Evolutionary conservation across 2,797 vertebrate species (phyloP).

Genomic region (Artibeus lituratus): DNA sequence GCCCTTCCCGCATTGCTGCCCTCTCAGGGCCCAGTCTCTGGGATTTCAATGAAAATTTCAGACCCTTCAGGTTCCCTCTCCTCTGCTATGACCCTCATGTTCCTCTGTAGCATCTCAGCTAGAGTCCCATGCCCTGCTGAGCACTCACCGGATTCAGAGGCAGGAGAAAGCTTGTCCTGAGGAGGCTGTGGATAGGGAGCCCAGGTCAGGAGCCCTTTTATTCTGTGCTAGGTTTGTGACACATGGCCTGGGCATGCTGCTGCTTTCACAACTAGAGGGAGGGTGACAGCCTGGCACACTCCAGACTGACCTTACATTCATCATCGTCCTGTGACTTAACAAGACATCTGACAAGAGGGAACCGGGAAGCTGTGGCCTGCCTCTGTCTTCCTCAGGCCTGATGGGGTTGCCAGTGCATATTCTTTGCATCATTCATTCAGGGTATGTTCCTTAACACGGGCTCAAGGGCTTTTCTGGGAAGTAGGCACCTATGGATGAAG

Average conservation of each 20-base stretch:
- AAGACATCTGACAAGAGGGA: not conserved
- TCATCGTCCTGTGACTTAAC: not conserved
- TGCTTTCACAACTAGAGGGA: not conserved
- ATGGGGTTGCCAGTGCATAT: not conserved
- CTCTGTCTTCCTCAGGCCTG: not conserved
- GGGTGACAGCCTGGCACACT: not conserved
- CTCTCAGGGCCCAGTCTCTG: not conserved
- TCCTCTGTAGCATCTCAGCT: not conserved
- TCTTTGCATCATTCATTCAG: not conserved
- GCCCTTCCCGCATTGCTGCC: not conserved
- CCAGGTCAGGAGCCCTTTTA: not conserved
- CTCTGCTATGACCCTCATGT: accelerated
- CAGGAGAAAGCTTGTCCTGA: not conserved
- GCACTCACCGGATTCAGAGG: not conserved
- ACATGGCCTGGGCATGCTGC: not conserved
- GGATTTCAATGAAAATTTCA: not conserved
- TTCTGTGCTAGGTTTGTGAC: not conserved
- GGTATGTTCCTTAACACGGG: not conserved
- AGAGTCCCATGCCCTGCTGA: not conserved
- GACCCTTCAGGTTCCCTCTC: not conserved
- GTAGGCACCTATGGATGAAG: not conserved
- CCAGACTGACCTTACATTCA: not conserved
- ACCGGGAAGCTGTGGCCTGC: not conserved
- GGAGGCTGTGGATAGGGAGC: not conserved
- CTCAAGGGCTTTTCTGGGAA: not conserved